These are phyloP conservation scores for Perdita meconis DNA, from an alignment of 2,888 invertebrate genomes.

Conservation along the genomic window DNA sequence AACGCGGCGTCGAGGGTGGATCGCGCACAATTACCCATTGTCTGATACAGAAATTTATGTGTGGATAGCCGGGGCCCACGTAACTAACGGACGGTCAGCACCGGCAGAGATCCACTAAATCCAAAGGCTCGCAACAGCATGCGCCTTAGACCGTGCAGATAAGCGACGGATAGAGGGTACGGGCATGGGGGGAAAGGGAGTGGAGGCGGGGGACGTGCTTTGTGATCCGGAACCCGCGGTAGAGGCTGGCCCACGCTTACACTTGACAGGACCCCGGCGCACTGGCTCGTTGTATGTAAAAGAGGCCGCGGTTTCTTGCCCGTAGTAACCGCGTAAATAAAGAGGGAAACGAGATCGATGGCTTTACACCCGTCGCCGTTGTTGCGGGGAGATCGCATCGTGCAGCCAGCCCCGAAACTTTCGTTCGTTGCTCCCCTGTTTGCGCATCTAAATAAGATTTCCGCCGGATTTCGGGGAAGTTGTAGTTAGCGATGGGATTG, in stretches of 20 bases:
- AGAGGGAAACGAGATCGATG: constrained; percentile 29
- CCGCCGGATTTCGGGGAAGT: neutral
- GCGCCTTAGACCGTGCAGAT: constrained; percentile 80
- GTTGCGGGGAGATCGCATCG: constrained; percentile 20
- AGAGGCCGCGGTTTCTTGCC: constrained; percentile 55
- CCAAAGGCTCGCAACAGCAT: constrained; percentile 66
- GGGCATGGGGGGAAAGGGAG: constrained; percentile 34
- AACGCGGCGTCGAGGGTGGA: constrained; percentile 73
- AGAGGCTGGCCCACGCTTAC: constrained; percentile 43
- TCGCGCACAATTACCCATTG: constrained; percentile 84
- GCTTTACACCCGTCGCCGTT: neutral
- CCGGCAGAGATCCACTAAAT: constrained; percentile 69
- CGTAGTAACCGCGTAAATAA: constrained; percentile 70
- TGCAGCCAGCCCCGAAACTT: neutral
- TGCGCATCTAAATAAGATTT: neutral
- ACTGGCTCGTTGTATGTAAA: constrained; percentile 34
- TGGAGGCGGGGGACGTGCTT: constrained; percentile 78
- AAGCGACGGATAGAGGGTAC: constrained; percentile 77
- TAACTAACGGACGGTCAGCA: constrained; percentile 79
- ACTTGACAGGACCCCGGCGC: constrained; percentile 26
- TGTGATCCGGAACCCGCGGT: constrained; percentile 79
- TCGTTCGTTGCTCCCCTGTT: neutral
- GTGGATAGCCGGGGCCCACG: constrained; percentile 78
- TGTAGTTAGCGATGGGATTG: neutral
- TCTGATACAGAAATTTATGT: constrained; percentile 84